Conservation (phyloP, 2,113 vertebrate genomes). For the Psilopsiagon aymara region DNA sequence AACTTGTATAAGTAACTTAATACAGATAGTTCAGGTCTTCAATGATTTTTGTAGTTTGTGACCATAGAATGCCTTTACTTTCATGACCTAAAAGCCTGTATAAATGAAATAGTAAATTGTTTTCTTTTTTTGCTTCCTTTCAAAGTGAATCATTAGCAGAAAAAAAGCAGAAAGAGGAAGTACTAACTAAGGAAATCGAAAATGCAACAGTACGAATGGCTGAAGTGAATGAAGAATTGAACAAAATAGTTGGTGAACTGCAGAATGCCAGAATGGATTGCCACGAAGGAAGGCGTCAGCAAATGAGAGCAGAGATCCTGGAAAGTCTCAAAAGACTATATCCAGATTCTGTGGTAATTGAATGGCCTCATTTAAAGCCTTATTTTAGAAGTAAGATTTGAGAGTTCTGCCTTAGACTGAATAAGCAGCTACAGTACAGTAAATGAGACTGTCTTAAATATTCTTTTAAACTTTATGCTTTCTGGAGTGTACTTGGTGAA, state of each 20-base stretch:
- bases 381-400: neutral
- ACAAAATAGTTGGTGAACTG: conserved; percentile 78
- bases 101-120: neutral
- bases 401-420: neutral
- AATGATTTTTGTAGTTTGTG: neutral
- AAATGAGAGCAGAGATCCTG: conserved; percentile 84
- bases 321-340: conserved; percentile 85
- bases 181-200: conserved; percentile 77
- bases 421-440: neutral
- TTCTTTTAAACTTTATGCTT: neutral
- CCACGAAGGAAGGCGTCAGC: conserved; percentile 84
- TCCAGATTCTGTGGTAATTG: conserved; percentile 88
- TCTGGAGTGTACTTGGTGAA: neutral
- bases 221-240: conserved; percentile 85
- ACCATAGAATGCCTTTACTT: neutral
- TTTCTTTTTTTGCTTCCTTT: neutral
- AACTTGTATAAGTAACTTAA: neutral
- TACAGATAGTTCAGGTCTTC: neutral
- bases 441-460: neutral
- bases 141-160: conserved; percentile 80
- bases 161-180: conserved; percentile 75
- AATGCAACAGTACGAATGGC: conserved; percentile 66
- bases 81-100: neutral
- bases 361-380: neutral
- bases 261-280: conserved; percentile 85